Conservation (phyloP, 2,888 invertebrate species). For the Ophion slaviceki region DNA sequence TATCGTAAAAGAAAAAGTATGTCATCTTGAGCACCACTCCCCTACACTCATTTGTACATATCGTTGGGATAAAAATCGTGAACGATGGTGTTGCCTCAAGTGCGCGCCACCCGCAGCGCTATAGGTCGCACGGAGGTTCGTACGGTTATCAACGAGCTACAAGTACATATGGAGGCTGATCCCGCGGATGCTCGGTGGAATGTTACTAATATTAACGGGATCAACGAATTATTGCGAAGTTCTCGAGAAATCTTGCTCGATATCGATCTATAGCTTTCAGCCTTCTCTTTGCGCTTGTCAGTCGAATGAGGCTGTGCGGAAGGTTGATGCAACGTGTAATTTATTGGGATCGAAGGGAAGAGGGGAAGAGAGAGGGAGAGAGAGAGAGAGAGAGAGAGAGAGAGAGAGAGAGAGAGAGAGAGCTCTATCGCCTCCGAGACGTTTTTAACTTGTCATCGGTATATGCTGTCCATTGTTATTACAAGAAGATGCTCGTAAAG, state of each 20-base stretch:
- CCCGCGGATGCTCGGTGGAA: conserved; percentile 31
- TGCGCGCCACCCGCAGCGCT: conserved; percentile 62
- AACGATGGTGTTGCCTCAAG: conserved; percentile 58
- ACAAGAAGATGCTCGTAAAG: conserved; percentile 79
- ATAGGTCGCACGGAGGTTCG: conserved; percentile 50
- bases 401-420: conserved; percentile 31
- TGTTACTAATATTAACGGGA: conserved; percentile 54
- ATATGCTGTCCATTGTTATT: conserved; percentile 75
- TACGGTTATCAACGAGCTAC: conserved; percentile 39
- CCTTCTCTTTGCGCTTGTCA: neutral
- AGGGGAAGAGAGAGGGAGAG: no score
- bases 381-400: neutral
- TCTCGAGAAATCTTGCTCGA: neutral
- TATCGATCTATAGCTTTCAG: neutral
- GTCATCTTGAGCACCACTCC: no score
- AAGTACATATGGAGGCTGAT: conserved; percentile 29
- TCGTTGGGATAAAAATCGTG: conserved; percentile 51
- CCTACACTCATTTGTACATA: neutral
- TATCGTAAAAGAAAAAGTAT: no score
- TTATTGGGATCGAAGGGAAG: neutral
- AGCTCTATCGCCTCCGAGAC: conserved; percentile 49
- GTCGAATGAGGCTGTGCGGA: neutral
- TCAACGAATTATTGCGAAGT: conserved; percentile 38
- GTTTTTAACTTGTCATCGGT: conserved; percentile 80
- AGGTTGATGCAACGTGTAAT: neutral